A percentile compares a stretch with the other conserved stretches of the same genome.
phyloP scores from a whole-genome alignment of 2,888 invertebrate genomes.

The Hypena proboscidalis region DNA sequence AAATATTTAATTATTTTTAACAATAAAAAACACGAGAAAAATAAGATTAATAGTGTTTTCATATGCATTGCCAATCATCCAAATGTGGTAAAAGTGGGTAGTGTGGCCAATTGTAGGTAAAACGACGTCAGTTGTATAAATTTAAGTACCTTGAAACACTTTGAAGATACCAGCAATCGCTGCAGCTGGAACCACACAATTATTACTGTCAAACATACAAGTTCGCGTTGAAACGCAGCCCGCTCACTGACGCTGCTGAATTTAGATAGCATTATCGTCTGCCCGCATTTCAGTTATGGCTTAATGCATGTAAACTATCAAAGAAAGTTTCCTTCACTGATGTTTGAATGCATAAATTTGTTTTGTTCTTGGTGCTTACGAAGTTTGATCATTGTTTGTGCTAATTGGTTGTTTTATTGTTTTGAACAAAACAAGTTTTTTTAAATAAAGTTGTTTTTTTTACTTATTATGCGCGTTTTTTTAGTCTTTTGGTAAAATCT shows the following conservation, averaged over 20 bases:
- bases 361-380: slow-evolving; percentile 9
- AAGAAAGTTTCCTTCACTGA: slow-evolving; percentile 30
- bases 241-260: slow-evolving; percentile 59
- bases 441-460: no score
- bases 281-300: slow-evolving; percentile 53
- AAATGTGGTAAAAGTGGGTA: no score
- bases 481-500: no score
- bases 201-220: slow-evolving; percentile 72
- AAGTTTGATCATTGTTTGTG: background rate
- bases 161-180: slow-evolving; percentile 2
- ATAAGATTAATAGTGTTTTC: no score
- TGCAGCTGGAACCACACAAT: slow-evolving; percentile 44
- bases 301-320: slow-evolving; percentile 51
- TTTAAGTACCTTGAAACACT: background rate
- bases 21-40: no score
- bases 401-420: slow-evolving; percentile 6
- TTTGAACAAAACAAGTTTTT: background rate
- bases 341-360: slow-evolving; percentile 39
- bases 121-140: background rate
- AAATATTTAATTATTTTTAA: no score
- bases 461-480: no score
- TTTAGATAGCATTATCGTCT: slow-evolving; percentile 63
- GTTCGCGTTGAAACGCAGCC: slow-evolving; percentile 50
- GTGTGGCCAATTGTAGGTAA: no score
- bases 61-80: no score